These are phyloP conservation scores for Lycia hirtaria DNA, from an alignment of 2,888 invertebrate genomes.

Conservation along the genomic window DNA sequence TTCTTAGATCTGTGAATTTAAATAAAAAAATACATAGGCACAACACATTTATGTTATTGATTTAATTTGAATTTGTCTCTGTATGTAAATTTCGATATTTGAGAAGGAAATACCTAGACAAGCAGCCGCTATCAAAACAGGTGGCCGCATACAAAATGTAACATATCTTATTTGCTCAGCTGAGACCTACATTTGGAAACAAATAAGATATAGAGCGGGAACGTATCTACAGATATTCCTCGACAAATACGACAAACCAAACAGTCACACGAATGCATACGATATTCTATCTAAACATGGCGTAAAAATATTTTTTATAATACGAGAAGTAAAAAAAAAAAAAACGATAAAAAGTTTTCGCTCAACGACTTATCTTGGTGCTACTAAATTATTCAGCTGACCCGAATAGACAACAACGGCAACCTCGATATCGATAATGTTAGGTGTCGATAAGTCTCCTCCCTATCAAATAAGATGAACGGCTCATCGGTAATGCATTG, in stretches of 20 bases:
- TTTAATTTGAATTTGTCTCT: background rate
- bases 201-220: background rate
- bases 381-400: background rate
- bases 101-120: background rate
- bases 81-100: background rate
- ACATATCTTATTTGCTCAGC: conserved; percentile 51
- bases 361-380: background rate
- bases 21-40: no score
- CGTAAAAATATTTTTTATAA: no score
- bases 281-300: no score
- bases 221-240: background rate
- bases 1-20: no score
- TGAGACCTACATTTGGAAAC: conserved; percentile 54
- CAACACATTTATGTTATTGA: no score
- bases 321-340: no score
- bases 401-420: background rate
- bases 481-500: conserved; percentile 48
- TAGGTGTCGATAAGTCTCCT: background rate
- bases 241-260: no score
- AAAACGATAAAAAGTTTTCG: background rate
- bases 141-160: conserved; percentile 8
- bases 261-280: no score
- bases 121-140: background rate
- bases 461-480: conserved; percentile 49
- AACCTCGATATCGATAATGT: conserved; percentile 41